Conservation (phyloP, 2,113 vertebrate species). For the Dissostichus mawsoni region DNA sequence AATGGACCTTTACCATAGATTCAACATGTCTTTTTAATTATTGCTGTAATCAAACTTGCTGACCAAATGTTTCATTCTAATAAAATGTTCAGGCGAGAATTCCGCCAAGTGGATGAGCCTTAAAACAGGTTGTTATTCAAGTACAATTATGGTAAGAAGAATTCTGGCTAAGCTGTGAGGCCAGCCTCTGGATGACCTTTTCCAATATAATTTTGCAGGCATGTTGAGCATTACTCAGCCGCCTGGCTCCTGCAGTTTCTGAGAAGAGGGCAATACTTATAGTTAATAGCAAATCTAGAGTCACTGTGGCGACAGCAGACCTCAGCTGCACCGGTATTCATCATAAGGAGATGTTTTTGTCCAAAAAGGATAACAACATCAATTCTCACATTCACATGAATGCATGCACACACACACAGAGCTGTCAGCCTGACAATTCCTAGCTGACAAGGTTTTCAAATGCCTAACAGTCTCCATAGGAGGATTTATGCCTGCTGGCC, state of each 20-base stretch:
- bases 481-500: constrained; percentile 50
- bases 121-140: constrained; percentile 47
- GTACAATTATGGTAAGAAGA: constrained; percentile 36
- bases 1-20: too few species aligned
- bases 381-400: constrained; percentile 22
- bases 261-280: neutral
- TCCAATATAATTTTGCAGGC: constrained; percentile 31
- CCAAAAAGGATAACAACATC: constrained; percentile 9
- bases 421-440: constrained; percentile 39
- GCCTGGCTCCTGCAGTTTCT: constrained; percentile 20
- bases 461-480: constrained; percentile 39
- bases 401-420: constrained; percentile 8
- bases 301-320: constrained; percentile 34
- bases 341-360: neutral
- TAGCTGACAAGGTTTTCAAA: constrained; percentile 38
- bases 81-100: constrained; percentile 27
- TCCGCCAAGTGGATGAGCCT: constrained; percentile 11
- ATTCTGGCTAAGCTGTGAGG: constrained; percentile 25
- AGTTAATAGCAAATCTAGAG: constrained; percentile 13
- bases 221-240: constrained; percentile 18
- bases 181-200: constrained; percentile 31
- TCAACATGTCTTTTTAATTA: too few species aligned
- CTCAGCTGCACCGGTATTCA: constrained; percentile 16
- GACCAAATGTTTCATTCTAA: constrained; percentile 33
- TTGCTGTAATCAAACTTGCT: neutral